phyloP scores from a whole-genome alignment of 2,113 vertebrate genomes.

The Muntiacus muntjak region DNA sequence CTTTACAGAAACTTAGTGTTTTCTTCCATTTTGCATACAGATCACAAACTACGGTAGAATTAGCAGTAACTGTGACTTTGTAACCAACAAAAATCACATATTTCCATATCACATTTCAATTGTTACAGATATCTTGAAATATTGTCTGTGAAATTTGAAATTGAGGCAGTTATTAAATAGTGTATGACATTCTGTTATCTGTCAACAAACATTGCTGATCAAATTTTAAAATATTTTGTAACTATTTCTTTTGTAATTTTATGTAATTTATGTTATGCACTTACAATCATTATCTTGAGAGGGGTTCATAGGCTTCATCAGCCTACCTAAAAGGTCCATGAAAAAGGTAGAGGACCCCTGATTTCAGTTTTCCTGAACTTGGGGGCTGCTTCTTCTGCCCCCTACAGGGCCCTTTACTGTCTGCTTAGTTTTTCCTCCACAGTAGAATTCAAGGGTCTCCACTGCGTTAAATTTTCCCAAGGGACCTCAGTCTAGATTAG shows the following conservation, averaged over 20 bases:
- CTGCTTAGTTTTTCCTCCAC: not conserved
- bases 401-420: not conserved
- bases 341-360: not conserved
- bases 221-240: not conserved
- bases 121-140: not conserved
- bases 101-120: not conserved
- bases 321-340: not conserved
- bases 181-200: not conserved
- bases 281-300: not conserved
- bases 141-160: not conserved
- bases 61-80: not conserved
- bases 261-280: not conserved
- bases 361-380: not conserved
- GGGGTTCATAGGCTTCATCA: not conserved
- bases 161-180: not conserved
- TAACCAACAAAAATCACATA: not conserved
- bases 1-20: not conserved
- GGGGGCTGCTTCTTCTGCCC: not conserved
- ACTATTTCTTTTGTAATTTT: not conserved
- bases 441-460: not conserved
- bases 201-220: not conserved
- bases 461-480: not conserved
- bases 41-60: not conserved
- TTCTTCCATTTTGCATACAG: not conserved
- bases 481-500: not conserved